Evolutionary conservation across 2,113 vertebrate genomes (phyloP), one percentile per base, ranked within the genome.

Genomic region (Ophiodon elongatus): DNA sequence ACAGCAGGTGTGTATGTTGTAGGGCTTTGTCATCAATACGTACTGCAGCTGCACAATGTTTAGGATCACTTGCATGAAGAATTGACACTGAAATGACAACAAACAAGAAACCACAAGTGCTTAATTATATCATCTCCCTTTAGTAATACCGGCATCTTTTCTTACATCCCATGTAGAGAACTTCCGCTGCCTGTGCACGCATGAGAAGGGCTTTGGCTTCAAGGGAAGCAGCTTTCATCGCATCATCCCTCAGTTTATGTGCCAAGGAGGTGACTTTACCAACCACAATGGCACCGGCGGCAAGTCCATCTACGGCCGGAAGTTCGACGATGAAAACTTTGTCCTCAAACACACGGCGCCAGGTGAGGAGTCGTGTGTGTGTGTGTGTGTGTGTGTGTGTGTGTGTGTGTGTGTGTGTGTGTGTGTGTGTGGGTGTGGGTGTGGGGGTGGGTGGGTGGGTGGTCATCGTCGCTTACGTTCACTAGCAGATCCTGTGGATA

Each of bases 241-340:
- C 4, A 59, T 99, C 92, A 99, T 99, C 81, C 98, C 98, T 27
- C 98, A 99, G 96, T 99, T 99, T 90, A 99, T 99, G 98, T 99
- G 97, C 88, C 98, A 99, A 92, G 98, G 96, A 0, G 98, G 98
- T 0, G 98, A 99, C 71, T 99, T 99, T 95, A 99, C 98, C 86
- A 98, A 99, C 93, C 98, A 99, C 94, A 99, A 99, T 0, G 98
- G 98, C 94, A 99, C 97, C 0, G 98, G 98, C 0, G 98, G 98
- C 45, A 99, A 99, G 85, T 98, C 98, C 50, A 99, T 99, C 94
- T 99, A 99, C 0, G 98, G 98, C 3, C 95, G 93, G 87, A 99
- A 99, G 91, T 99, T 99, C 64, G 98, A 99, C 0, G 98, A 99
- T 21, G 98, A 99, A 75, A 99, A 99, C 93, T 99, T 99, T 83